A percentile compares a stretch with the other conserved stretches of the same genome.
Evolutionary conservation across 2,797 vertebrate species (phyloP).

Genomic region (Parambassis ranga): DNA sequence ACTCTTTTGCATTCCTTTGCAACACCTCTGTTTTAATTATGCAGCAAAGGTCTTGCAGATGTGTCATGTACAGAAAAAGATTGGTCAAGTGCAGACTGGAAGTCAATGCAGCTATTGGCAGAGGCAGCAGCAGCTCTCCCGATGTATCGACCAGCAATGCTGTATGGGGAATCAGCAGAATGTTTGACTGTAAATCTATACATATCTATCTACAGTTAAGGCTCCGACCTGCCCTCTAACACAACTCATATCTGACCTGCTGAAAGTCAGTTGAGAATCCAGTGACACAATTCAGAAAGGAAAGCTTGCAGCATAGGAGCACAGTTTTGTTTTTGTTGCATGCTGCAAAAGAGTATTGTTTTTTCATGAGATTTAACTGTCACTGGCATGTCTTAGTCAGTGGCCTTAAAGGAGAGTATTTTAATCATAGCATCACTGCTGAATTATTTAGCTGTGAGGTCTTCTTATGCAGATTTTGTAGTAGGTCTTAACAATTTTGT

Average conservation of each 20-base stretch:
- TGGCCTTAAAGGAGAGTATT: conserved; percentile 1
- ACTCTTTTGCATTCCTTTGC: not conserved
- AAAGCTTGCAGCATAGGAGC: not conserved
- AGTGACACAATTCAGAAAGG: not conserved
- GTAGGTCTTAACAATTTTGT: not conserved
- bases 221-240: not conserved
- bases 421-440: conserved; percentile 13
- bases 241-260: conserved; percentile 16
- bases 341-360: no score
- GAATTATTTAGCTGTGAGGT: not conserved
- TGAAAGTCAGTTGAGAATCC: conserved; percentile 1
- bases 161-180: conserved; percentile 65
- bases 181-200: conserved; percentile 68
- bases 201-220: conserved; percentile 39
- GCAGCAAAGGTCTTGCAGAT: conserved; percentile 33
- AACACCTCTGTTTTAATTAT: conserved; percentile 19
- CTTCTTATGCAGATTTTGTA: no score
- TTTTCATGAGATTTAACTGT: no score
- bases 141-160: conserved; percentile 36
- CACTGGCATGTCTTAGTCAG: no score
- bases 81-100: conserved; percentile 56
- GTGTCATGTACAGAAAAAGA: conserved; percentile 67
- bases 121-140: conserved; percentile 21
- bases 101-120: conserved; percentile 62
- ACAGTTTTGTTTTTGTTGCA: not conserved